Base-by-base conservation (phyloP, 2,888 invertebrate species). In the Gnatocerus cornutus region DNA sequence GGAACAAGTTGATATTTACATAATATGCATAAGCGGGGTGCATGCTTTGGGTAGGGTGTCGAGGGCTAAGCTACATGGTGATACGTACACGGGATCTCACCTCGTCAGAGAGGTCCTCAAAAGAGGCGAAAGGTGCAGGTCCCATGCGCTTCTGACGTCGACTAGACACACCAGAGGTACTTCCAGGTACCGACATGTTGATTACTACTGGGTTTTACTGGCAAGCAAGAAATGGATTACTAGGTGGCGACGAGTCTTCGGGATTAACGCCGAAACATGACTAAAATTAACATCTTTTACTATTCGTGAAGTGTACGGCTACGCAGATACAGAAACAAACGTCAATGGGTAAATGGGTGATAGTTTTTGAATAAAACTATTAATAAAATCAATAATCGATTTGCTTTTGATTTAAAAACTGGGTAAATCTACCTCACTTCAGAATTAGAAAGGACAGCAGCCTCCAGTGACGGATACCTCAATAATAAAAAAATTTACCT, bases 61-160 rank as follows among this genome's bases (percentile, higher is more conserved):
- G 59, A 77, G 78, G 56, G 78, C 73, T 58, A 76, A 75, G 77
- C 80, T 68, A 81, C 82, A 68, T 86, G 73, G 87, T 85, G 52
- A 87, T 89, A 89, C 89, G 85, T 89, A 89, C 89, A 84, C 88
- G 86, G 73, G 87, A 85, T 83, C 88, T 90, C 86, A 92, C 90
- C 88, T 93, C 93, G 87, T 94, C 94, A 81, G 93, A 93, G 84
- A 91, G 89, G 88, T 94, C 94, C 89, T 96, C 96, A 87, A 96
- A 95, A 81, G 96, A 96, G 84, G 96, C 96, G 86, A 96, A 93
- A 83, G 96, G 96, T 82, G 96, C 96, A 83, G 95, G 95, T 84
- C 96, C 96, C 88, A 94, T 92, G 86, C 94, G 92, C 87, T 91
- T 90, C 87, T 93, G 93, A 69, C 80, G 80, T 71, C 82, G 78